Evolutionary conservation across 2,797 vertebrate species (phyloP).

Genomic region (Bovichtus variegatus): DNA sequence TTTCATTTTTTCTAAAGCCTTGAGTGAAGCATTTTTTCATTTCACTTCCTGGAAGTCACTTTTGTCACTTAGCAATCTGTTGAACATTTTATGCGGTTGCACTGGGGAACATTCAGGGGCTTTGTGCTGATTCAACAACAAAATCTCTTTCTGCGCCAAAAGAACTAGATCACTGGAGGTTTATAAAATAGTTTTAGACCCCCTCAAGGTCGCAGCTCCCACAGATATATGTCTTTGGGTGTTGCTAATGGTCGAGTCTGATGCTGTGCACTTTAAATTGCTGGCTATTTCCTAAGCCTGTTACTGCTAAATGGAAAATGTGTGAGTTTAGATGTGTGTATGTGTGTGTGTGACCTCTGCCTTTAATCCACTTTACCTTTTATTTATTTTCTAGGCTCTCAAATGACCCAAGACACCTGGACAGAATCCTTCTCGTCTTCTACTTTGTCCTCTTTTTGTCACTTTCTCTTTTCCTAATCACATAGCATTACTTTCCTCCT

Average conservation of each 20-base stretch:
- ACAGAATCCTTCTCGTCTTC: conserved; percentile 23
- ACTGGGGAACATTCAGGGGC: conserved; percentile 30
- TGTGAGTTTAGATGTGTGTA: conserved; percentile 47
- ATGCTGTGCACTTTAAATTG: conserved; percentile 67
- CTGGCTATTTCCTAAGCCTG: conserved; percentile 76
- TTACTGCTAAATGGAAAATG: conserved; percentile 78
- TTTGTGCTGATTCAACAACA: conserved; percentile 64
- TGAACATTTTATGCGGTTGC: conserved; percentile 38
- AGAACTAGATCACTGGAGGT: conserved; percentile 52
- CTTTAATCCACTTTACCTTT: conserved; percentile 80
- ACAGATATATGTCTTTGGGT: conserved; percentile 60
- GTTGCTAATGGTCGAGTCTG: conserved; percentile 68
- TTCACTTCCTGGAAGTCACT: conserved; percentile 26
- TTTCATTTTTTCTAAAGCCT: conserved; percentile 24
- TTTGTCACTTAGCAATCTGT: conserved; percentile 48
- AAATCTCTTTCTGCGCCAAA: conserved; percentile 38
- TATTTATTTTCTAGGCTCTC: conserved; percentile 68
- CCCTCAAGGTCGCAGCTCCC: conserved; percentile 64
- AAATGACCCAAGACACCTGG: conserved; percentile 61
- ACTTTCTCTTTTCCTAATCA: conserved; percentile 3
- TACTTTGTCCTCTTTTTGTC: conserved; percentile 6
- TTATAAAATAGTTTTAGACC: conserved; percentile 51
- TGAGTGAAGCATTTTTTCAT: conserved; percentile 4
- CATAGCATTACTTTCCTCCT: background rate
- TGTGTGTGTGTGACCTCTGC: conserved; percentile 50